Base-by-base conservation (phyloP, 2,113 vertebrate genomes). In the Nothoprocta pentlandii region DNA sequence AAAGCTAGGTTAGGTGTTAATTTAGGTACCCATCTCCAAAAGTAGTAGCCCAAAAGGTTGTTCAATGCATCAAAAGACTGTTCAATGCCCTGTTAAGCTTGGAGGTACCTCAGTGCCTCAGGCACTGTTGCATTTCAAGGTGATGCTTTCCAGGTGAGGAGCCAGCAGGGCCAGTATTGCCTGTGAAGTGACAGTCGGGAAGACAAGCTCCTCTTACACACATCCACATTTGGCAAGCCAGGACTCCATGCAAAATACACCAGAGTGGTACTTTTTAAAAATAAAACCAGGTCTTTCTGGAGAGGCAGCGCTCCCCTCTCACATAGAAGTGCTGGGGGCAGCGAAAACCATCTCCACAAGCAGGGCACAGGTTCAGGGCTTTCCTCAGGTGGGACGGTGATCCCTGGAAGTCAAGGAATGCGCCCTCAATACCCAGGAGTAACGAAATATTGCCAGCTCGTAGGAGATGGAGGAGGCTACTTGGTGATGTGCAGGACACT, bases 381-480 rank as follows among this genome's bases (percentile, higher is more conserved):
- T 85, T 75, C 22, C 78, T 63, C 42, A 91, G 11, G 14, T 41
- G 22, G 16, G 46, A 12, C 44, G 28, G n/a, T 0, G 0, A 28
- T 5, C 20, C 28, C 26, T 34, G n/a, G 4, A 67, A 36, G 30
- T 12, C 34, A 69, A 58, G 54, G 32, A 81, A 4, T 0, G 0
- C 16, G 23, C 1, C 4, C 12, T 75, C 23, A 6, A 11, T 28
- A 63, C 58, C 30, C 10, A 23, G 2, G 23, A 42, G n/a, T 9
- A 54, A 2, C 9, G 34, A 58, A 58, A 19, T 32, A 58, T 58
- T 58, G 54, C 28, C 54, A 32, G 54, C 54, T 58, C 54, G 17
- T 28, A 76, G 71, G 3, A 22, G 53, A 46, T 32, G 63, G 22
- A 80, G 56, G 15, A 53, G 26, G 21, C 25, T 46, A 14, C 17